These are phyloP conservation scores for Anhinga rufa DNA, from an alignment of 2,113 vertebrate species.

Conservation along the genomic window DNA sequence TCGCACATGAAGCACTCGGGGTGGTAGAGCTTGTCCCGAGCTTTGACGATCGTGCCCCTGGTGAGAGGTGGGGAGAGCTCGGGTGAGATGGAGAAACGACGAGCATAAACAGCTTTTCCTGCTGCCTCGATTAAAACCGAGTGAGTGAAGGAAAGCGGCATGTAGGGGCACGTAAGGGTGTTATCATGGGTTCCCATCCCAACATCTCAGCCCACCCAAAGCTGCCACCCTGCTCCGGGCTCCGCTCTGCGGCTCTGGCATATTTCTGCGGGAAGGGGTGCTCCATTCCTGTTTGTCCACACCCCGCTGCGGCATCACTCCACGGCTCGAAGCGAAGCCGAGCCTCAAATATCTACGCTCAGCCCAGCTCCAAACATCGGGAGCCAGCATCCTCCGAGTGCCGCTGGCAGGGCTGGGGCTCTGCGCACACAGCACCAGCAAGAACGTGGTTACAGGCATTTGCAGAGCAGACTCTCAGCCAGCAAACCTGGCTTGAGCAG, in stretches of 20 bases:
- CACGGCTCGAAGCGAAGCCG: not conserved
- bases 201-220: not conserved
- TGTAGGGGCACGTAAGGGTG: not conserved
- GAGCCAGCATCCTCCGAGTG: not conserved
- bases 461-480: not conserved
- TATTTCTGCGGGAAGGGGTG: rapidly evolving
- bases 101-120: not conserved
- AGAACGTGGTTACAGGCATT: rapidly evolving
- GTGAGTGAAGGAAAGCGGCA: not conserved
- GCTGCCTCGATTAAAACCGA: not conserved
- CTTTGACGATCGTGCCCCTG: conserved; percentile 96
- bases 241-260: rapidly evolving
- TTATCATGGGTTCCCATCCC: not conserved
- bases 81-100: rapidly evolving
- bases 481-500: not conserved
- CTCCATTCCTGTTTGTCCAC: rapidly evolving
- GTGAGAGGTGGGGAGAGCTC: not conserved
- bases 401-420: not conserved
- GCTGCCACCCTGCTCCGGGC: not conserved
- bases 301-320: rapidly evolving
- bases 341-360: not conserved
- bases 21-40: conserved; percentile 96
- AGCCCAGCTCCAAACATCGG: not conserved
- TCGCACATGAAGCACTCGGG: conserved; percentile 95
- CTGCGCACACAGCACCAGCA: not conserved